These are phyloP conservation scores for Zygaena filipendulae DNA, from an alignment of 2,888 invertebrate species.

Conservation along the genomic window DNA sequence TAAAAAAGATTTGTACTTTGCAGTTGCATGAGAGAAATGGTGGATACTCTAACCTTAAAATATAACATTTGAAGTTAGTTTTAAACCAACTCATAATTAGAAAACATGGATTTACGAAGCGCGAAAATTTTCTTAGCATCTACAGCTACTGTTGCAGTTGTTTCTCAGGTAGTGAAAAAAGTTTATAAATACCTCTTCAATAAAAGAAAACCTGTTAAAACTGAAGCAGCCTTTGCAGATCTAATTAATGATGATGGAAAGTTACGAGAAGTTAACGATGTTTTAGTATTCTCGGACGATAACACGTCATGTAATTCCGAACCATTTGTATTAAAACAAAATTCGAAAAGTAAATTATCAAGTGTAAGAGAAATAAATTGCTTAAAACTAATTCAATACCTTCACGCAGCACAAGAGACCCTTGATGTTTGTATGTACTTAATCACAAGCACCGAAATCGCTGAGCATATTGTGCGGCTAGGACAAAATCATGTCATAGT, in stretches of 20 bases:
- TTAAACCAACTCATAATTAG: no score
- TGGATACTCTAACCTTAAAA: no score
- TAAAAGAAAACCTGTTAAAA: constrained; percentile 22
- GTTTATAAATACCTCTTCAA: constrained; percentile 42
- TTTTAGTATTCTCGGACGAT: constrained; percentile 58
- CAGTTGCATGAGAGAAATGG: no score
- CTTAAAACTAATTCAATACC: constrained; percentile 55
- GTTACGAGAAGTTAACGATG: constrained; percentile 58
- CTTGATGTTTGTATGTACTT: constrained; percentile 62
- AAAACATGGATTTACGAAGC: constrained; percentile 63
- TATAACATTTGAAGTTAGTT: no score
- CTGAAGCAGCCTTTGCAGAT: constrained; percentile 18
- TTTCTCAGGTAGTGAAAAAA: constrained; percentile 48
- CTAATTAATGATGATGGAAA: constrained; percentile 29
- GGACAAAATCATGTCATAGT: constrained; percentile 58
- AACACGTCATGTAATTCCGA: no score
- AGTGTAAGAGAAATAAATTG: constrained; percentile 56
- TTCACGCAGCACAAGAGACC: constrained; percentile 58
- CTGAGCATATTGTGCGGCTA: constrained; percentile 53
- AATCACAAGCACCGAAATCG: constrained; percentile 55
- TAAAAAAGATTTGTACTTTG: no score
- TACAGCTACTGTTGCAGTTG: constrained; percentile 48
- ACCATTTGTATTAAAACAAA: constrained; percentile 43
- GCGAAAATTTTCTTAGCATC: constrained; percentile 48
- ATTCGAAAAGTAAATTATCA: constrained; percentile 44